These are phyloP conservation scores for Vimba vimba DNA, from an alignment of 2,113 vertebrate species.

Conservation along the genomic window DNA sequence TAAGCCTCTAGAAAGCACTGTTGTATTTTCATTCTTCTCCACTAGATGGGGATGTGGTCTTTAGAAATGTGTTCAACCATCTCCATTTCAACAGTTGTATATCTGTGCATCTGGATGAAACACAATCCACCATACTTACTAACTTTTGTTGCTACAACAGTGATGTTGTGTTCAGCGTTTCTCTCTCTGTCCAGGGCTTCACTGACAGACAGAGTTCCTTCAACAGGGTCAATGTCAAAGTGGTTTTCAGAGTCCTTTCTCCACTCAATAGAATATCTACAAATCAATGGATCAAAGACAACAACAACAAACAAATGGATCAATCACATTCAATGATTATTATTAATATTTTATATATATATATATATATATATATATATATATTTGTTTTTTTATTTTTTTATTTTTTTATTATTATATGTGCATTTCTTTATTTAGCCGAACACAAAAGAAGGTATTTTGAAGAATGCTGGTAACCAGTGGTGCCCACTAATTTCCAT, in stretches of 20 bases:
- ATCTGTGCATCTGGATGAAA: not conserved
- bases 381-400: no score
- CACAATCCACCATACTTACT: slow-evolving; percentile 84
- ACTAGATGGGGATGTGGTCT: slow-evolving; percentile 62
- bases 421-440: no score
- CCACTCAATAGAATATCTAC: slow-evolving; percentile 90
- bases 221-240: slow-evolving; percentile 86
- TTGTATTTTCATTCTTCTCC: slow-evolving; percentile 26
- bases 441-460: no score
- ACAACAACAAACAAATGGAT: not conserved
- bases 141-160: slow-evolving; percentile 92
- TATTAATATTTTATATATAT: no score
- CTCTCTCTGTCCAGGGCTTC: slow-evolving; percentile 91
- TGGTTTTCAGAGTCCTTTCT: slow-evolving; percentile 82
- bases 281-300: not conserved
- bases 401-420: no score
- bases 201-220: slow-evolving; percentile 88
- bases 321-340: not conserved
- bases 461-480: no score
- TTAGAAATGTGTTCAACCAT: not conserved
- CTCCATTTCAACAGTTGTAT: not conserved
- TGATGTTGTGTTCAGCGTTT: slow-evolving; percentile 86
- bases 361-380: no score
- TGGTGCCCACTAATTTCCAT: no score
- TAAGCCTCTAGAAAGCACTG: not conserved